A percentile compares a stretch with the other conserved stretches of the same genome.
Conservation (phyloP, 2,113 vertebrate species). For the Ctenodactylus gundi region DNA sequence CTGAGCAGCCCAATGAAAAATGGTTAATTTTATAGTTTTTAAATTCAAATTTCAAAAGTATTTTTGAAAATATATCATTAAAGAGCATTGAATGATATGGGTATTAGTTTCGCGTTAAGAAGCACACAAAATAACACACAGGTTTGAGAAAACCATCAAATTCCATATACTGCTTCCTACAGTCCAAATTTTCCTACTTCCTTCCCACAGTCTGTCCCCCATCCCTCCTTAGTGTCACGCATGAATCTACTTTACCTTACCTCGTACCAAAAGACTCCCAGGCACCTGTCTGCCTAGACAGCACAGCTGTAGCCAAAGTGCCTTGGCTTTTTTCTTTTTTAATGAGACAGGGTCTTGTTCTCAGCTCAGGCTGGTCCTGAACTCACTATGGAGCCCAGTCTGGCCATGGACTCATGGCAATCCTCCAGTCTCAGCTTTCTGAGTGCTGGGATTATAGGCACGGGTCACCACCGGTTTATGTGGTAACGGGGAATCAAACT, state of each 20-base stretch:
- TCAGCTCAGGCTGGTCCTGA: too few species aligned
- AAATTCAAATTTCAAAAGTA: not conserved
- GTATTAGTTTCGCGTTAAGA: not conserved
- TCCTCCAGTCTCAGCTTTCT: too few species aligned
- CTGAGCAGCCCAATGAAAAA: not conserved
- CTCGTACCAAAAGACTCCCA: not conserved
- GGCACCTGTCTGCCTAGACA: not conserved
- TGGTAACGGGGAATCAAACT: too few species aligned
- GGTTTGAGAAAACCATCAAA: not conserved
- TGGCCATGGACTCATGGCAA: too few species aligned
- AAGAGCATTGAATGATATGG: not conserved
- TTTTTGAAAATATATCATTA: not conserved
- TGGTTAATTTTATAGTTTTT: not conserved
- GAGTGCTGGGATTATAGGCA: too few species aligned
- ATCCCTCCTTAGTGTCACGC: not conserved
- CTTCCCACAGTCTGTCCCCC: not conserved
- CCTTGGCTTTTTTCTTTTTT: too few species aligned
- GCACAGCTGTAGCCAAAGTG: not conserved
- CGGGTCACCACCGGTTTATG: too few species aligned
- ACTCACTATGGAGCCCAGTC: too few species aligned
- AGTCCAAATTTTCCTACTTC: not conserved
- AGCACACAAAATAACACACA: not conserved
- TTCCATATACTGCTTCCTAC: not conserved
- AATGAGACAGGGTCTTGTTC: too few species aligned
- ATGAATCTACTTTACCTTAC: not conserved